phyloP scores from a whole-genome alignment of 1,140 invertebrate genomes.

The Leguminivora glycinivorella region DNA sequence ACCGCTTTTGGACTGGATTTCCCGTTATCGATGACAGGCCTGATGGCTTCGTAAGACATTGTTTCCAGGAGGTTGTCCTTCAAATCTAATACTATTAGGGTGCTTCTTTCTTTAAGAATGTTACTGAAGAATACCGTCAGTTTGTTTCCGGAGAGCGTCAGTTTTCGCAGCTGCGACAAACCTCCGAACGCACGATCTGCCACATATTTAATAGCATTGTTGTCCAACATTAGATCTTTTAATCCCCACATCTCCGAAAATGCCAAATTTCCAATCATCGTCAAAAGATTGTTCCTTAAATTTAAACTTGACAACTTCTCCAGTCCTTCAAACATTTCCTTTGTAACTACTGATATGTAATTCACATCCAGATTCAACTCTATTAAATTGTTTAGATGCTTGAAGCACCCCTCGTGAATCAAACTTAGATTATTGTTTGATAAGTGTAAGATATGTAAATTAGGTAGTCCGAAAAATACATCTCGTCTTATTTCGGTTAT shows the following conservation, averaged over 20 bases:
- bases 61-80: conserved; percentile 85
- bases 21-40: conserved; percentile 83
- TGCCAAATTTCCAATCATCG: conserved; percentile 85
- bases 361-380: conserved; percentile 86
- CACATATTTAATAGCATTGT: conserved; percentile 83
- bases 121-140: conserved; percentile 83
- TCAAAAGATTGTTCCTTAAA: conserved; percentile 84
- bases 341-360: conserved; percentile 83
- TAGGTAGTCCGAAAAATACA: conserved; percentile 85
- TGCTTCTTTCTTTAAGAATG: conserved; percentile 82
- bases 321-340: conserved; percentile 85
- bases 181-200: conserved; percentile 86
- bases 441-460: conserved; percentile 82
- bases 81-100: conserved; percentile 85
- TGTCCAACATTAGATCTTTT: conserved; percentile 85
- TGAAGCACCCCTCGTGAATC: conserved; percentile 87
- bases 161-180: conserved; percentile 82
- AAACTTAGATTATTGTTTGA: conserved; percentile 86
- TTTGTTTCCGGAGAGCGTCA: conserved; percentile 86
- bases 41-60: conserved; percentile 85
- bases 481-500: conserved; percentile 85
- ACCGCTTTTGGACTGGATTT: conserved; percentile 82
- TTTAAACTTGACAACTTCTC: conserved; percentile 83
- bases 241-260: conserved; percentile 87
- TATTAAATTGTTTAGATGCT: conserved; percentile 82